Percentiles rank a stretch among this genome's conserved stretches.
phyloP scores from a whole-genome alignment of 2,113 vertebrate genomes.

The Rhea pennata region DNA sequence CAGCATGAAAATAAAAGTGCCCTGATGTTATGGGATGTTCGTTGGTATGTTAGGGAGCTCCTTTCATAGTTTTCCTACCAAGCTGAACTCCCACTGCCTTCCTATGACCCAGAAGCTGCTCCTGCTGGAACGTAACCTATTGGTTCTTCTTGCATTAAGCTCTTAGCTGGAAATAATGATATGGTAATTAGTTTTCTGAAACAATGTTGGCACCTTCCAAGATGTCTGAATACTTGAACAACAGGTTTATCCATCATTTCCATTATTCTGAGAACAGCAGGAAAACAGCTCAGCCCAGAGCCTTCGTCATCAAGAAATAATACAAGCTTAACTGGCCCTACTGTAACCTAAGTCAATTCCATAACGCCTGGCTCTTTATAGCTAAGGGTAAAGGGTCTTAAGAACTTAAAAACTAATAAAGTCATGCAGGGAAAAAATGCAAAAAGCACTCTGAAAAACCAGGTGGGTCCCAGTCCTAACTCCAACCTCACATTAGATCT shows the following conservation, averaged over 20 bases:
- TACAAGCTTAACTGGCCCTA: background rate
- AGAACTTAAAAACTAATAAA: background rate
- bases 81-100: background rate
- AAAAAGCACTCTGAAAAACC: background rate
- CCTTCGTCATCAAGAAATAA: background rate
- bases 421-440: background rate
- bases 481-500: background rate
- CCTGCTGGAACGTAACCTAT: background rate
- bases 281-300: too few species aligned
- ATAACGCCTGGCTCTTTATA: background rate
- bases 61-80: background rate
- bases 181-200: background rate
- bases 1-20: background rate
- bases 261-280: background rate
- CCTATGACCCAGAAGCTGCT: background rate
- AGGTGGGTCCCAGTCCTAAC: background rate
- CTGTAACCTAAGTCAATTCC: background rate
- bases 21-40: background rate
- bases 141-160: background rate
- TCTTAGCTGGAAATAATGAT: background rate
- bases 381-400: background rate
- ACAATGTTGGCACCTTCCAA: background rate
- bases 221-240: background rate
- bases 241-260: background rate
- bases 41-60: background rate